Evolutionary conservation across 2,888 invertebrate genomes (phyloP), one percentile per base, ranked within the genome.

Genomic region (Dicyrtoma fusca): DNA sequence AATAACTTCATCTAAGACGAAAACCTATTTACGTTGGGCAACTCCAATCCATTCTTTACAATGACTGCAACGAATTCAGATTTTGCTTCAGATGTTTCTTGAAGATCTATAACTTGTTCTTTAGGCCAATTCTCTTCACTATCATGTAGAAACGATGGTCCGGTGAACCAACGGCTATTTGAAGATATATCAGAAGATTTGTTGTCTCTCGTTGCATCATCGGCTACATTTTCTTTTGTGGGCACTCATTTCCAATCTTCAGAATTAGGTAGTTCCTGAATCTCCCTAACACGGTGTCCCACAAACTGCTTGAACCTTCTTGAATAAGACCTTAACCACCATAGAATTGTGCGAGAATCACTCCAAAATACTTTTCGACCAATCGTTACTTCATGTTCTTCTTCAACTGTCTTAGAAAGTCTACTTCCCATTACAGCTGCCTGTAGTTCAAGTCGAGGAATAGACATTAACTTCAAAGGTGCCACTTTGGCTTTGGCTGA

Each of bases 271-370:
- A 26, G 1, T n/a, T 79, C 77, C 21, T 66, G 34, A 13, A 79
- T 78, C 34, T 80, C 78, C 13, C 75, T 76, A 19, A 80, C 44
- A 11, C 78, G 57, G 21, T 76, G 64, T 8, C 71, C 69, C 8
- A 78, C 78, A 53, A 76, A 80, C 0, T 51, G 62, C 11, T 75
- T 69, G 49, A 68, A 77, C 11, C 62, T 23, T 1, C 74, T n/a
- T 0, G 75, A 57, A 4, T 74, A 72, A 10, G 69, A 63, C 19
- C 69, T 21, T 0, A 78, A 17, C 77, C 79, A 78, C 14, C 69
- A 53, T 0, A 77, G 61, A 0, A 78, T 75, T 3, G 75, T 77
- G 5, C 47, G 45, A 0, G 75, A 76, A 23, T 78, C 79, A 0
- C 63, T 64, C 78, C 77, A 78, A 19, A 71, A 74, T 1, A 23